Conservation (phyloP, 2,797 vertebrate species). For the Phylloscopus collybita region DNA sequence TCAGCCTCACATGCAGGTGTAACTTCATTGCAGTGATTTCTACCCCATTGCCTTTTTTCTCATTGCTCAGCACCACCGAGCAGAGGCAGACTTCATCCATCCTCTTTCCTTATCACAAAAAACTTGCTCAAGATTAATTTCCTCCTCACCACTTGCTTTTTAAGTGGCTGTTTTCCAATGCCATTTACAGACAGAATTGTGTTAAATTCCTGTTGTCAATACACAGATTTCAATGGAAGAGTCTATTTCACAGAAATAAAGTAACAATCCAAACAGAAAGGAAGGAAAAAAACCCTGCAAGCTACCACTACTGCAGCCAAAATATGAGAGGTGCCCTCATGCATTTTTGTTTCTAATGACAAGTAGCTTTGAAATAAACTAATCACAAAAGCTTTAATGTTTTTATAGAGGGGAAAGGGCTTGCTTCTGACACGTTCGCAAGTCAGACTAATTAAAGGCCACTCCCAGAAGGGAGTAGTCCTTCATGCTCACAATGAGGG, state of each 20-base stretch:
- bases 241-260: conserved; percentile 37
- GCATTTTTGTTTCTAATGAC: background rate
- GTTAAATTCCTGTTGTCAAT: conserved; percentile 17
- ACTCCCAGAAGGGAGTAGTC: conserved; percentile 71
- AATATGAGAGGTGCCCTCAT: background rate
- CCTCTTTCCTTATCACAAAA: conserved; percentile 53
- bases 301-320: background rate
- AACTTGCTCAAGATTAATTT: conserved; percentile 60
- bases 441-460: conserved; percentile 79
- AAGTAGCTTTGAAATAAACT: background rate
- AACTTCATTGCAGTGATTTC: background rate
- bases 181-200: conserved; percentile 52
- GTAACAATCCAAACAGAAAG: conserved; percentile 36
- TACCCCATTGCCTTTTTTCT: conserved; percentile 31
- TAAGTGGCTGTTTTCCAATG: conserved; percentile 66
- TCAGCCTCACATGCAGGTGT: background rate
- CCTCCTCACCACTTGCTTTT: conserved; percentile 57
- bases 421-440: conserved; percentile 43
- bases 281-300: background rate
- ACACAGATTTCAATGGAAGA: conserved; percentile 25
- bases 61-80: rapidly evolving
- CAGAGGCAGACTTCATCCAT: background rate
- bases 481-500: too few species aligned
- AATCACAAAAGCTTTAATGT: background rate
- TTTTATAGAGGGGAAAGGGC: background rate